Conservation (phyloP, 2,888 invertebrate genomes). For the Pimpla rufipes region DNA sequence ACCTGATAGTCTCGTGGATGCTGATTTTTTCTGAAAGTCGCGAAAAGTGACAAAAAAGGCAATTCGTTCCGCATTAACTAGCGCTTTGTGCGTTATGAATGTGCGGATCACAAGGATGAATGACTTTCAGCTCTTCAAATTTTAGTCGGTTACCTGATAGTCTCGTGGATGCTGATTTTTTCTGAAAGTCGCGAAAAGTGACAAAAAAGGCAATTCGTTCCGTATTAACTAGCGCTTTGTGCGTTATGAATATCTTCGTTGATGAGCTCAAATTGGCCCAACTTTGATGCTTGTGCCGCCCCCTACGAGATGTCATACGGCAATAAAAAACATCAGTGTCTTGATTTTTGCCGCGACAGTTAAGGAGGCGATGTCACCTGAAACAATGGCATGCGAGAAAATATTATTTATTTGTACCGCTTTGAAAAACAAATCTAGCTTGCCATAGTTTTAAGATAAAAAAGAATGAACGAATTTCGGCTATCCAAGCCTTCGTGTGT, state of each 20-base stretch:
- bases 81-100: conserved; percentile 38
- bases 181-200: too few species aligned
- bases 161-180: too few species aligned
- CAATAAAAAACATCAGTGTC: conserved; percentile 12
- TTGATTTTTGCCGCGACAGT: neutral
- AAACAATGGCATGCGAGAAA: neutral
- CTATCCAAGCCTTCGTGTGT: too few species aligned
- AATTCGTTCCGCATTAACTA: conserved; percentile 60
- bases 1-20: too few species aligned
- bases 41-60: conserved; percentile 13
- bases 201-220: conserved; percentile 38
- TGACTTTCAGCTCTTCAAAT: too few species aligned
- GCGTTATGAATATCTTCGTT: conserved; percentile 37
- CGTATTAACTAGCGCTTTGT: conserved; percentile 56
- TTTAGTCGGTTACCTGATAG: too few species aligned
- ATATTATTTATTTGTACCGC: neutral
- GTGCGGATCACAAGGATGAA: too few species aligned
- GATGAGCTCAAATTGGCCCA: too few species aligned
- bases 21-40: too few species aligned
- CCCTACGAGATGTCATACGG: conserved; percentile 6
- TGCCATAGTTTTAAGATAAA: neutral
- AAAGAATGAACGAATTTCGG: neutral
- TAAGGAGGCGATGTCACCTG: neutral
- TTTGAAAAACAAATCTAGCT: neutral
- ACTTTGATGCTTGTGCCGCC: neutral